These are phyloP conservation scores for Drosophila serrata DNA, from an alignment of 1,140 invertebrate species.

Conservation along the genomic window DNA sequence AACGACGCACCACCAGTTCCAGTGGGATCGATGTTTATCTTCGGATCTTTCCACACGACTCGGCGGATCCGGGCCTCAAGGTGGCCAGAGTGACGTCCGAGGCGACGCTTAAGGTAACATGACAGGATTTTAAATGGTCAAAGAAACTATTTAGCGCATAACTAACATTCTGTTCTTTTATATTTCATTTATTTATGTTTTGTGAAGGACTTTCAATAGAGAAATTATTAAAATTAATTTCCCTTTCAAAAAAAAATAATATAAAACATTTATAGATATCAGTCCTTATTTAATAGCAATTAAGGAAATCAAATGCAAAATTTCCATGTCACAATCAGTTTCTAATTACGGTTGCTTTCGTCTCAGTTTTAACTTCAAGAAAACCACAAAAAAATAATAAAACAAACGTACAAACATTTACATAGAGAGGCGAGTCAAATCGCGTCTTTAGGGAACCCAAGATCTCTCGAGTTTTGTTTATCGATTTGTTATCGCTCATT, in stretches of 20 bases:
- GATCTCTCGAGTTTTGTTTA: constrained; percentile 4
- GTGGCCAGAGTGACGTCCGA: constrained; percentile 83
- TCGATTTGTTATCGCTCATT: not conserved
- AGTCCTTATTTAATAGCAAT: too few species aligned
- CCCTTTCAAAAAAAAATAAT: too few species aligned
- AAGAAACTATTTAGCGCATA: too few species aligned
- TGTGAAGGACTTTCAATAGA: too few species aligned
- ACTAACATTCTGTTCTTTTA: too few species aligned
- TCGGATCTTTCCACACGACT: constrained; percentile 90
- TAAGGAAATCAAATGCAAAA: not conserved
- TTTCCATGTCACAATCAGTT: not conserved
- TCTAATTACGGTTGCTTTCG: not conserved
- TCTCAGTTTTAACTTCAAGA: not conserved
- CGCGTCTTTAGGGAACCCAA: not conserved
- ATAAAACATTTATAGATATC: too few species aligned
- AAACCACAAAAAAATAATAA: not conserved
- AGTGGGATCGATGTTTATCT: constrained; percentile 86
- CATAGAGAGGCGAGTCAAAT: not conserved
- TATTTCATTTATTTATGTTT: too few species aligned
- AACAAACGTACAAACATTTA: not conserved
- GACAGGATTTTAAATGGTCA: too few species aligned
- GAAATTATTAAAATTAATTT: too few species aligned
- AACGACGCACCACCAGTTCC: constrained; percentile 16
- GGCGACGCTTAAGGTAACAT: constrained; percentile 59
- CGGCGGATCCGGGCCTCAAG: constrained; percentile 88